Evolutionary conservation across 1,140 invertebrate genomes (phyloP), one percentile per base, ranked within the genome.

Genomic region (Schmidtea mediterranea): DNA sequence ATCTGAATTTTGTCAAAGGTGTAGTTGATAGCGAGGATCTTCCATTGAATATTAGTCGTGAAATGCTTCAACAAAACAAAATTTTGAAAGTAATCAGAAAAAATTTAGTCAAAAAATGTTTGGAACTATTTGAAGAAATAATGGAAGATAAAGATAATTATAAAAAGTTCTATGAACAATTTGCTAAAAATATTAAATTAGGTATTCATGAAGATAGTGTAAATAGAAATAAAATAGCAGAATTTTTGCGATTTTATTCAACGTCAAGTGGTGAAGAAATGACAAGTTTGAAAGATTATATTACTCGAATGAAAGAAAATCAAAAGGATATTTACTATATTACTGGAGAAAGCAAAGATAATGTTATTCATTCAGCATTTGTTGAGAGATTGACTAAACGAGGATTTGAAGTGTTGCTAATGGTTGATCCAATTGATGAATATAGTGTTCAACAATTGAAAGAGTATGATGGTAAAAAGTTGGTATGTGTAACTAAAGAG

Each of bases 301-400:
- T 92, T 10, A 78, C 77, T 15, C 74, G 90, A 53, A 95, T 97
- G 84, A 95, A 95, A 73, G 80, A 86, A 54, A 89, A 77, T 67
- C 90, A 97, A 67, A 92, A 90, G 60, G 76, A 79, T 68, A 89
- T 97, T 57, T 97, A 95, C 70, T 95, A 80, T 72, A 94, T 97
- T 65, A 94, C 84, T 59, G 86, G 89, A 57, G 87, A 95, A 63
- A 82, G 73, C 67, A 79, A 76, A 57, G 89, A 95, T 47, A 79
- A 80, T 59, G 87, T 95, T 15, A 75, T 80, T 56, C 86, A 83
- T 68, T 94, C 86, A 36, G 80, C 89, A 0, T 95, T 95, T 60
- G 87, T 97, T 52, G 90, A 97, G 68, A 72, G 82, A 50, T 81
- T 97, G 0, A 83, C 82, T 74, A 94, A 89, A 60, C 77, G 86